Percentiles rank a stretch among this genome's conserved stretches.
Conservation (phyloP, 1,140 invertebrate species). For the Listronotus bonariensis region DNA sequence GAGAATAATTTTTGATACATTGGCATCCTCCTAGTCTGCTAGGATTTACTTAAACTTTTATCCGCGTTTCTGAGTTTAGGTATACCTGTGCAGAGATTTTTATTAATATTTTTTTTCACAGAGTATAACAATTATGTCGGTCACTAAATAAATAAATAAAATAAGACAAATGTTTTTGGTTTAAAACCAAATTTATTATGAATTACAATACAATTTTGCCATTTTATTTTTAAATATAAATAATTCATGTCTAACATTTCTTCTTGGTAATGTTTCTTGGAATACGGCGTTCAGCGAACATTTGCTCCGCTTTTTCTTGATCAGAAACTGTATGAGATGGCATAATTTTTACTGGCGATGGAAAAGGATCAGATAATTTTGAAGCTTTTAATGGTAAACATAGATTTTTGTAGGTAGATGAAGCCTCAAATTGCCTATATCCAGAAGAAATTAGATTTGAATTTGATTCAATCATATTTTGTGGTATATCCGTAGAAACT, state of each 20-base stretch:
- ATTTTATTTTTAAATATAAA: background rate
- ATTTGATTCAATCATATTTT: conserved; percentile 28
- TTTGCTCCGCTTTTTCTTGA: conserved; percentile 50
- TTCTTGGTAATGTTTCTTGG: conserved; percentile 32
- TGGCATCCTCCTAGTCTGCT: no score
- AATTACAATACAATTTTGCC: background rate
- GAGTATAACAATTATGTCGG: no score
- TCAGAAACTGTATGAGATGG: conserved; percentile 50
- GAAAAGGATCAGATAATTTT: conserved; percentile 49
- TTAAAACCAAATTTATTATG: no score
- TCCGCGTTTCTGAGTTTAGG: no score
- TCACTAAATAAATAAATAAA: no score
- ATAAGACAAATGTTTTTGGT: no score
- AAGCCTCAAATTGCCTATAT: conserved; percentile 44
- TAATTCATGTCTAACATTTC: conserved; percentile 6
- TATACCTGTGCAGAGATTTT: no score
- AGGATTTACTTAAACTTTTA: no score
- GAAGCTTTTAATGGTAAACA: conserved; percentile 48
- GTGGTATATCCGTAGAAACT: conserved; percentile 13
- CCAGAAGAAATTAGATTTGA: background rate
- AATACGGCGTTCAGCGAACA: conserved; percentile 43
- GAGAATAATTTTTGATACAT: no score
- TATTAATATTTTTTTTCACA: no score
- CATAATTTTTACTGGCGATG: conserved; percentile 52
- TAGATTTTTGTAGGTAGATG: conserved; percentile 45